These are phyloP conservation scores for Macrochelys suwanniensis DNA, from an alignment of 2,797 vertebrate species.

Conservation along the genomic window DNA sequence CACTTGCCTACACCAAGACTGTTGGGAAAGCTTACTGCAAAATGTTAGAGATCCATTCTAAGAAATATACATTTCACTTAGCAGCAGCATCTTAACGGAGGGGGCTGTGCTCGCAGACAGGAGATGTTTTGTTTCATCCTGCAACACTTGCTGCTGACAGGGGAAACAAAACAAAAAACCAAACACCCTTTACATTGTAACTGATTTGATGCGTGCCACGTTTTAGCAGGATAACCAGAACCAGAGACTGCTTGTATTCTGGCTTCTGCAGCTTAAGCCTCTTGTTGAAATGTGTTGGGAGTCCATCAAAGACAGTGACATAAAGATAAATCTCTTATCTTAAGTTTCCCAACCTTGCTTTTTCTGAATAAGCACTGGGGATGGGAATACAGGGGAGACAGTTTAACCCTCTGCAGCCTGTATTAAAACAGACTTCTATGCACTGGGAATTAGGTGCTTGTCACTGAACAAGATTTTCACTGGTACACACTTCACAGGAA, in stretches of 20 bases:
- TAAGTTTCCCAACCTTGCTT: background rate
- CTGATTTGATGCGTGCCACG: conserved; percentile 42
- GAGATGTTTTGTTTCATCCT: background rate
- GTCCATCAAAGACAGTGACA: conserved; percentile 34
- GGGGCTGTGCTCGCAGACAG: background rate
- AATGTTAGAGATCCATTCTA: background rate
- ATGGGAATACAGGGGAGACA: fast-evolving
- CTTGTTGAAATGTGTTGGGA: background rate
- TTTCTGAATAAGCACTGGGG: background rate
- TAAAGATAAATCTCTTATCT: conserved; percentile 62
- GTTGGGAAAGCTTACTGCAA: conserved; percentile 41
- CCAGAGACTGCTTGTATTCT: background rate
- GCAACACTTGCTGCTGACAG: background rate
- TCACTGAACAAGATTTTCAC: background rate
- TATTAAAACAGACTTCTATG: conserved; percentile 9
- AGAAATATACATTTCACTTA: conserved; percentile 42
- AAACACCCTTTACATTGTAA: background rate
- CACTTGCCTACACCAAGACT: conserved; percentile 36
- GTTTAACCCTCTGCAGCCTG: background rate
- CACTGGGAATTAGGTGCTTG: background rate
- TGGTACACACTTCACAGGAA: background rate
- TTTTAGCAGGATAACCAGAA: background rate
- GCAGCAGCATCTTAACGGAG: conserved; percentile 59
- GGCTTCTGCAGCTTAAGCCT: conserved; percentile 27
- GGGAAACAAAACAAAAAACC: background rate